Evolutionary conservation across 2,888 invertebrate genomes (phyloP).

Genomic region (Polia nebulosa): DNA sequence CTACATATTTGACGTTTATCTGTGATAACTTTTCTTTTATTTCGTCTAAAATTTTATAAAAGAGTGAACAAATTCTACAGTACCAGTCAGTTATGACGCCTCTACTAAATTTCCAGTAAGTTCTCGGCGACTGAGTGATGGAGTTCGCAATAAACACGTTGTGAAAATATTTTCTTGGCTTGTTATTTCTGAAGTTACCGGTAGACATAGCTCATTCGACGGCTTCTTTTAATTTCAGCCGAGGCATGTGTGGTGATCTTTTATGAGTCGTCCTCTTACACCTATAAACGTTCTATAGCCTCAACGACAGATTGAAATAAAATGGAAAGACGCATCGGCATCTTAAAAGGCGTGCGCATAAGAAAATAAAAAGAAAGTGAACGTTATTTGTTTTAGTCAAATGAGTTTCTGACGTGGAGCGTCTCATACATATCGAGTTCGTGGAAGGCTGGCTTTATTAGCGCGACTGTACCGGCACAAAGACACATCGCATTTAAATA

Average conservation of each 20-base stretch:
- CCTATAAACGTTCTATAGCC: slow-evolving; percentile 58
- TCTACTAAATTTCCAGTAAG: slow-evolving; percentile 42
- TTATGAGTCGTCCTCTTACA: slow-evolving; percentile 60
- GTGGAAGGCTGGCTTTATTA: slow-evolving; percentile 84
- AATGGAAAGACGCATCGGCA: slow-evolving; percentile 78
- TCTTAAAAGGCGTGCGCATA: slow-evolving; percentile 81
- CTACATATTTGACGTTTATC: slow-evolving; percentile 37
- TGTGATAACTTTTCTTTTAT: slow-evolving; percentile 34
- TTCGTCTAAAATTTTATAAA: slow-evolving; percentile 24
- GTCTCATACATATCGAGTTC: slow-evolving; percentile 82
- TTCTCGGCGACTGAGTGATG: slow-evolving; percentile 48
- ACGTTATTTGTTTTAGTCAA: slow-evolving; percentile 88
- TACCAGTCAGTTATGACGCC: slow-evolving; percentile 32
- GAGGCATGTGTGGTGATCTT: slow-evolving; percentile 54
- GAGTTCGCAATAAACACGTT: slow-evolving; percentile 53
- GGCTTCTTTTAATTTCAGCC: slow-evolving; percentile 61
- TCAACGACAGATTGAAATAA: slow-evolving; percentile 77
- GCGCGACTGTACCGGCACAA: slow-evolving; percentile 80
- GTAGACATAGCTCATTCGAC: slow-evolving; percentile 54
- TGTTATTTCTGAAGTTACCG: slow-evolving; percentile 53
- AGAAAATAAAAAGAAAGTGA: slow-evolving; percentile 82
- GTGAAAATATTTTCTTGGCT: slow-evolving; percentile 54
- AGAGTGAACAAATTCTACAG: slow-evolving; percentile 23
- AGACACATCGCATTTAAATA: slow-evolving; percentile 88
- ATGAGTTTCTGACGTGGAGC: slow-evolving; percentile 86